Evolutionary conservation across 2,797 vertebrate species (phyloP).

Genomic region (Platyrinchus mystaceus): DNA sequence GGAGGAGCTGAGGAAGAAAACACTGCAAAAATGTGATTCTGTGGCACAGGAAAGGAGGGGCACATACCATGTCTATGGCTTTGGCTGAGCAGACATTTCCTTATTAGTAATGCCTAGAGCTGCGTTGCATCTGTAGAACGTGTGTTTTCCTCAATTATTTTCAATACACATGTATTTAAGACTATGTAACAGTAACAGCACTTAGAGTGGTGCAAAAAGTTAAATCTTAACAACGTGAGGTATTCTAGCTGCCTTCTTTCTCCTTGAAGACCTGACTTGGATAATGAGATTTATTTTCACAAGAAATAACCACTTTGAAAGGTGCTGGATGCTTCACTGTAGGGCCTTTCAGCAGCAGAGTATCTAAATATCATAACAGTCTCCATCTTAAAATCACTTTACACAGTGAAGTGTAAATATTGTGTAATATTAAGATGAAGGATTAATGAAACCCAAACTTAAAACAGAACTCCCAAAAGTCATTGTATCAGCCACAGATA

Average conservation of each 20-base stretch:
- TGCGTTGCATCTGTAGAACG: neutral
- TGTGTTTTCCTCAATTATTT: neutral
- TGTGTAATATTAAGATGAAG: neutral
- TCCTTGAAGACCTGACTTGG: neutral
- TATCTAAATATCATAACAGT: neutral
- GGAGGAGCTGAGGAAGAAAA: neutral
- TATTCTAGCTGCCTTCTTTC: neutral
- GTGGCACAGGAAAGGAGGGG: conserved; percentile 43
- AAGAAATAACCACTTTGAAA: neutral
- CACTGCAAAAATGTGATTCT: neutral
- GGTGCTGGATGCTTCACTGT: neutral
- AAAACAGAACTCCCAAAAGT: neutral
- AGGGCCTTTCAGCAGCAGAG: neutral
- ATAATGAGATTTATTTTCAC: neutral
- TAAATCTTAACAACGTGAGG: neutral
- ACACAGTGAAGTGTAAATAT: neutral
- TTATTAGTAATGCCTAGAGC: neutral
- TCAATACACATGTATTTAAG: neutral
- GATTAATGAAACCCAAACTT: neutral
- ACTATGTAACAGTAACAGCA: neutral
- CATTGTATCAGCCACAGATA: neutral
- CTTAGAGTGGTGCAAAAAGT: neutral
- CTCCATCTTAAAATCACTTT: neutral
- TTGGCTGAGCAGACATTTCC: conserved; percentile 8
- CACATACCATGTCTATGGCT: conserved; percentile 32